Evolutionary conservation across 2,888 invertebrate species (phyloP), one percentile per base, ranked within the genome.

Genomic region (Pollenia griseotomentosa): DNA sequence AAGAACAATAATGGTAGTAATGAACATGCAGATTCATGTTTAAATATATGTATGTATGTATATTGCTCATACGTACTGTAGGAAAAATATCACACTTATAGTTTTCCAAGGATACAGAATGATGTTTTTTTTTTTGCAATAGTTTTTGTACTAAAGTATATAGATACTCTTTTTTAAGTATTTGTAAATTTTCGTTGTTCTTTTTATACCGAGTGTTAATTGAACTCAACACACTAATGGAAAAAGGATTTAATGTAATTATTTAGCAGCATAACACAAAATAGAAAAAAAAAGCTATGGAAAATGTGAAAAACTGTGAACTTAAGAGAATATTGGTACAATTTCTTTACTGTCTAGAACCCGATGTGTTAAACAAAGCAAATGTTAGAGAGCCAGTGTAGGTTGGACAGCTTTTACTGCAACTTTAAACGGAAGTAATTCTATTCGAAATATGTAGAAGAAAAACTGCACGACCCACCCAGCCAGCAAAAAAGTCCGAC

Each of bases 161-260:
- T 44, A 16, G 10, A 46, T 19, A 33, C 5, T 12, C 11, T 61
- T 53, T 55, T 55, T 48, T 48, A n/a, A 16, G 9, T n/a, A 33
- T 61, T 51, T 59, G 14, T 48, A 46, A 12, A 59, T 68, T 59
- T 75, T 55, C 19, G 46, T 63, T 83, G 70, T 71, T 55, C 70
- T 16, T 83, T 83, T 59, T 66, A 10, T 46, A 80, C 57, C 74
- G 74, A 82, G 68, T 87, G 84, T 87, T 89, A 90, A 90, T 90
- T 90, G 90, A 88, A 89, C 89, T 88, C 89, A 89, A 90, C 89
- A 90, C 88, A 89, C 88, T 90, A 89, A 90, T 90, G 90, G 89
- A 89, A 89, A 88, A 89, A 88, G 84, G 88, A 87, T 89, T 89
- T 90, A 90, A 90, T 90, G 89, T 89, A 89, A 89, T 90, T 90